Conservation (phyloP, 2,888 invertebrate species). For the Thymelicus sylvestris region DNA sequence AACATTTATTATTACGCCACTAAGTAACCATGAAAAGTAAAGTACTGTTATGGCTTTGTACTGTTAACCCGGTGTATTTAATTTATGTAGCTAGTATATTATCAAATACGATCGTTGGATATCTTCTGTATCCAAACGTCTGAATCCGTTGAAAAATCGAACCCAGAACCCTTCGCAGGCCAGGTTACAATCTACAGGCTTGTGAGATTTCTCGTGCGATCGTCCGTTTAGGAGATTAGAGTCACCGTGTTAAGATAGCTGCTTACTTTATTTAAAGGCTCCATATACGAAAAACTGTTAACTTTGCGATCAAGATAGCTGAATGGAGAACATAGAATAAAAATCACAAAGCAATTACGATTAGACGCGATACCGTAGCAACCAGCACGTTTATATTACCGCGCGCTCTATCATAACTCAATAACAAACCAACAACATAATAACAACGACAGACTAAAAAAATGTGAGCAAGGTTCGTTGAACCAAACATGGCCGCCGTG, state of each 20-base stretch:
- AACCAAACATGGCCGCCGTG: conserved; percentile 61
- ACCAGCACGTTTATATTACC: neutral
- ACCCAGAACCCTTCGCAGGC: neutral
- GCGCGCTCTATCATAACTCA: conserved; percentile 40
- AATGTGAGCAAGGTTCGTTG: conserved; percentile 56
- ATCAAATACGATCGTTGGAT: too few species aligned
- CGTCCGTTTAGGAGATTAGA: too few species aligned
- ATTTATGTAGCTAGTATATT: too few species aligned
- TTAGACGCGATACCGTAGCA: conserved; percentile 4
- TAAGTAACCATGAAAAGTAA: too few species aligned
- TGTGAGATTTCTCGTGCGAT: too few species aligned
- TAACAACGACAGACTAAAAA: conserved; percentile 41
- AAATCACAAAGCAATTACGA: conserved; percentile 16
- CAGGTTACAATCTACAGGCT: too few species aligned
- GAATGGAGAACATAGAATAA: neutral
- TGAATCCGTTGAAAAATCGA: conserved; percentile 7
- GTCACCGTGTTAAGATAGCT: too few species aligned
- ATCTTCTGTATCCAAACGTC: too few species aligned
- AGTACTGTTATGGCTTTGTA: too few species aligned
- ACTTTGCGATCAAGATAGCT: conserved; percentile 27
- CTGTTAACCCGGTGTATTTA: too few species aligned
- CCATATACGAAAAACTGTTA: neutral
- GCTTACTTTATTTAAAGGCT: too few species aligned
- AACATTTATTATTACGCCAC: too few species aligned
- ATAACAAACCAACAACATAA: conserved; percentile 45